These are phyloP conservation scores for Synodontis membranacea DNA, from an alignment of 2,113 vertebrate species.

Conservation along the genomic window DNA sequence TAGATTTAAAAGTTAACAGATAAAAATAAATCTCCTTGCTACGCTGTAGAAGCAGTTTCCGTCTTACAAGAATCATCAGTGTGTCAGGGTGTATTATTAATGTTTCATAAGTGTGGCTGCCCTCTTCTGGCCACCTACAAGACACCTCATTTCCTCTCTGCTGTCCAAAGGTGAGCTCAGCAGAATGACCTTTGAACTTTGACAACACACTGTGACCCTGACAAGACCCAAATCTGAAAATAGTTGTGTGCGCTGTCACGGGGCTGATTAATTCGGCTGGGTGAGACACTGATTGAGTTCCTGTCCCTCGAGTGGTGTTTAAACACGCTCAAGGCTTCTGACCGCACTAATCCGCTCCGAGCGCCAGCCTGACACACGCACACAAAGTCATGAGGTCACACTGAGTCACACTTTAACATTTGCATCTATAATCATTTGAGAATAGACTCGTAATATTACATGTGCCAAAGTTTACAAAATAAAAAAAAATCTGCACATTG, in stretches of 20 bases:
- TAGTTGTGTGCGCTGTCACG: not conserved
- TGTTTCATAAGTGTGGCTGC: conserved; percentile 14
- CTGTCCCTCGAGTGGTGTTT: conserved; percentile 42
- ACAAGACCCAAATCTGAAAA: conserved; percentile 50
- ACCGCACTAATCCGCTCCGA: conserved; percentile 36
- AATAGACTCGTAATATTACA: not conserved
- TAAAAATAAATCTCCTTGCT: not conserved
- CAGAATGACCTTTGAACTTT: conserved; percentile 37
- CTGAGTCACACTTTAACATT: not conserved
- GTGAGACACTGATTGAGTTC: conserved; percentile 49
- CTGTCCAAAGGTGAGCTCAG: conserved; percentile 8
- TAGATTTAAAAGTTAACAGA: not conserved
- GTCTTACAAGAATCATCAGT: not conserved
- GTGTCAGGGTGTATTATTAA: not conserved
- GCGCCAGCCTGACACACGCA: not conserved
- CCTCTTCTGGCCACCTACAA: conserved; percentile 18
- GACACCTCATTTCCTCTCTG: conserved; percentile 46
- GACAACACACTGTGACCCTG: conserved; percentile 5
- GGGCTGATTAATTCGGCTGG: conserved; percentile 27
- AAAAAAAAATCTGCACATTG: not conserved
- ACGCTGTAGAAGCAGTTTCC: not conserved
- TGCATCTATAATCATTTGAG: not conserved
- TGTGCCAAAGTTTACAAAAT: not conserved
- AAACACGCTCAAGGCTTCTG: conserved; percentile 20
- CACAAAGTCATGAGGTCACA: not conserved